A percentile compares a stretch with the other conserved stretches of the same genome.
Evolutionary conservation across 2,888 invertebrate species (phyloP).

Genomic region (Campoplex capitator): DNA sequence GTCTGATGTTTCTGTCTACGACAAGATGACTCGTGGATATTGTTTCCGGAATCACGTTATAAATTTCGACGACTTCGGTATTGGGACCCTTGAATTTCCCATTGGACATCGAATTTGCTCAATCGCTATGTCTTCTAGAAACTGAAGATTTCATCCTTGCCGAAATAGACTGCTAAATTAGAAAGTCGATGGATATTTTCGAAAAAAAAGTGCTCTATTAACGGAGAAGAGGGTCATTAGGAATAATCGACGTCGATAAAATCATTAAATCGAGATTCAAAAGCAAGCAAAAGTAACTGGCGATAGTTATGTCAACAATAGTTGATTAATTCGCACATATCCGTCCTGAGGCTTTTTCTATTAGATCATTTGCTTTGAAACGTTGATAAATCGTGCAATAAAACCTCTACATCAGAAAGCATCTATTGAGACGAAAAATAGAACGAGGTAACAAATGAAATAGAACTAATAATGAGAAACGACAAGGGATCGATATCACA

Average conservation of each 20-base stretch:
- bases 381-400: conserved; percentile 35
- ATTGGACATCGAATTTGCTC: conserved; percentile 7
- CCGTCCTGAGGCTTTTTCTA: not conserved
- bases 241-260: not conserved
- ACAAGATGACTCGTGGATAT: conserved; percentile 6
- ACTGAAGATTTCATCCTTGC: conserved; percentile 39
- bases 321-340: not conserved
- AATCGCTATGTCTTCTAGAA: conserved; percentile 4
- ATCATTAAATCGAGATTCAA: not conserved
- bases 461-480: not conserved
- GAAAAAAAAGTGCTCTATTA: too few species aligned
- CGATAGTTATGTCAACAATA: not conserved
- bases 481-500: conserved; percentile 1
- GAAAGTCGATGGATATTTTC: not conserved
- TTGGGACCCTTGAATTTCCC: conserved; percentile 24
- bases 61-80: conserved; percentile 12
- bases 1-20: conserved; percentile 20
- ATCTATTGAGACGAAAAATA: not conserved
- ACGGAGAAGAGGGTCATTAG: not conserved
- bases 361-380: not conserved
- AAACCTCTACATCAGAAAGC: not conserved
- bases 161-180: conserved; percentile 10
- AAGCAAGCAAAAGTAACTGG: not conserved
- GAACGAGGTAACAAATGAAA: not conserved
- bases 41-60: not conserved